A percentile compares a stretch with the other conserved stretches of the same genome.
These are phyloP conservation scores for Yponomeuta evonymella DNA, from an alignment of 2,888 invertebrate species.

Conservation along the genomic window DNA sequence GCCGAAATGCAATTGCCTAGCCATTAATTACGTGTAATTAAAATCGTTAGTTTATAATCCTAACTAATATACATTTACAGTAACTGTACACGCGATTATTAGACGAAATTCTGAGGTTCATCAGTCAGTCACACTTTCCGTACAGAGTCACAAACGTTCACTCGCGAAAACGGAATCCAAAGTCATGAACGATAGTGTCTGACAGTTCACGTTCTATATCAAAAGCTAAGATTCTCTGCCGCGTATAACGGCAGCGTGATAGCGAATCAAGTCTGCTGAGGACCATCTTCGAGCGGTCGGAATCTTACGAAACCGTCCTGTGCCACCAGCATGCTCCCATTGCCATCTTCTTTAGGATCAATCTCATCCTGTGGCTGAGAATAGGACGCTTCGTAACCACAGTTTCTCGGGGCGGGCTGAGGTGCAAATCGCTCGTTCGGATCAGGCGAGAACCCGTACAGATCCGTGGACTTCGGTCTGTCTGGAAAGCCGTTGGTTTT, in stretches of 20 bases:
- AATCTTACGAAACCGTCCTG: slow-evolving; percentile 93
- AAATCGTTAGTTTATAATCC: slow-evolving; percentile 39
- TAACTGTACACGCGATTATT: slow-evolving; percentile 31
- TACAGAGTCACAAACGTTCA: slow-evolving; percentile 16
- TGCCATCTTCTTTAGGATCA: slow-evolving; percentile 55
- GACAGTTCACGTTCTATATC: slow-evolving; percentile 26
- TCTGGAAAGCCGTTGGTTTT: slow-evolving; percentile 76
- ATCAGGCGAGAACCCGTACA: slow-evolving; percentile 74
- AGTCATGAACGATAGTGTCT: not conserved
- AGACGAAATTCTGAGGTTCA: slow-evolving; percentile 19
- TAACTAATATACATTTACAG: slow-evolving; percentile 59
- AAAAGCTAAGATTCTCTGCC: slow-evolving; percentile 62
- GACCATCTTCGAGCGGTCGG: slow-evolving; percentile 79
- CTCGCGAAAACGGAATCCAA: not conserved
- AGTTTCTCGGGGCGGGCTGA: slow-evolving; percentile 68
- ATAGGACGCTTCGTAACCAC: slow-evolving; percentile 72
- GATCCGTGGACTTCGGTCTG: slow-evolving; percentile 77
- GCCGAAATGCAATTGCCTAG: slow-evolving; percentile 36
- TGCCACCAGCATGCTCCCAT: slow-evolving; percentile 89
- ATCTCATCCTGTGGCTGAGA: slow-evolving; percentile 73
- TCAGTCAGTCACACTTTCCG: not conserved
- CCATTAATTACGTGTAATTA: slow-evolving; percentile 41
- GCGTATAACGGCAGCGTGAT: slow-evolving; percentile 48
- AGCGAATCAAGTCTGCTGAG: slow-evolving; percentile 69
- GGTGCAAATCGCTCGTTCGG: slow-evolving; percentile 64